Evolutionary conservation across 2,888 invertebrate genomes (phyloP), one percentile per base, ranked within the genome.

Genomic region (Aphidoletes aphidimyza): DNA sequence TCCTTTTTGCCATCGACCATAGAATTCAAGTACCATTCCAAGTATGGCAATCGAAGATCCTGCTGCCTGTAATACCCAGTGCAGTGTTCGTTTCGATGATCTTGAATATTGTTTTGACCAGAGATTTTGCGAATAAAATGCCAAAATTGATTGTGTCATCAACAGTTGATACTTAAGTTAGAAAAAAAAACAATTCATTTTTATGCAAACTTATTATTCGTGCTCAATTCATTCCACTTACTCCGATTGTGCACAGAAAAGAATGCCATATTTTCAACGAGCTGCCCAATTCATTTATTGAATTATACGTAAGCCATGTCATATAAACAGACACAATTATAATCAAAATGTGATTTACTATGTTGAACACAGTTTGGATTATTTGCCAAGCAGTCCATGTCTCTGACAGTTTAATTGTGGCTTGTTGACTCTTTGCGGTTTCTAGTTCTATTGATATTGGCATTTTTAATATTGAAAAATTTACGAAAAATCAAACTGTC

Each of bases 1-100:
- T 26, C 26, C 3, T 11, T 69, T 69, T n/a, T 1, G 84, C 34
- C 36, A 19, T 5, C 26, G 19, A 69, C 22, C 3, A 9, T 19
- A 30, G 34, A 5, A 42, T 34, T 84, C 78, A 84, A 84, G 19
- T 6, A 81, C 17, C 0, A 91, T 91, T 0, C 92, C 92, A 22
- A 90, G 90, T 3, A 92, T 89, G 59, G 91, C 91, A 86, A 91
- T 91, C 34, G 91, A 54, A 0, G 91, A 88, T 0, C 92, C 92
- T 6, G 91, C 88, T 0, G 91, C 88, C 86, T 92, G 92, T 8
- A 92, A 88, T 85, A 91, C 90, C 86, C 92, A 92, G 86, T 92
- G 92, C 0, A 92, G 88, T 2, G 91, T 88, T 19, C 90, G 89
- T 86, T 90, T 91, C 22, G 89, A 89, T 81, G 91, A 90, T 30